Percentiles rank a stretch among this genome's conserved stretches.
These are phyloP conservation scores for Dipodomys merriami DNA, from an alignment of 2,113 vertebrate species.

Conservation along the genomic window DNA sequence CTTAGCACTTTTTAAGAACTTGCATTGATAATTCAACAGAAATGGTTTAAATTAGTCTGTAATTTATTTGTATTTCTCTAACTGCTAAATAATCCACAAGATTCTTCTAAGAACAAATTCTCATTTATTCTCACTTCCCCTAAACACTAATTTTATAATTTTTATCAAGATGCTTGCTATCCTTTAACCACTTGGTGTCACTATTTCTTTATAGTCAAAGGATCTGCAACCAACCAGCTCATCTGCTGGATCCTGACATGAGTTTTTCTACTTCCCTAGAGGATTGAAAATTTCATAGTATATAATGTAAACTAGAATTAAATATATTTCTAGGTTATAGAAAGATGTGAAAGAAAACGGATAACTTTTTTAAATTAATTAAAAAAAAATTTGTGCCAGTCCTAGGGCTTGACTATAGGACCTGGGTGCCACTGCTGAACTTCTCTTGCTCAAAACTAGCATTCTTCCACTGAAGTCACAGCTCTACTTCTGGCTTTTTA, in stretches of 20 bases:
- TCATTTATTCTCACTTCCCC: constrained; percentile 33
- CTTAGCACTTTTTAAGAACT: not conserved
- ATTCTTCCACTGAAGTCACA: too few relatives aligned
- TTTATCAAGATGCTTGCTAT: constrained; percentile 33
- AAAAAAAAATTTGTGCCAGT: too few relatives aligned
- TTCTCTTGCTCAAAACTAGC: too few relatives aligned
- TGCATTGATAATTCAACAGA: constrained; percentile 5
- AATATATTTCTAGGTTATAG: constrained; percentile 4
- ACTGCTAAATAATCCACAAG: not conserved
- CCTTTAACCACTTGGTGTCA: constrained; percentile 77
- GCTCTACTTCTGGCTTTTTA: too few relatives aligned
- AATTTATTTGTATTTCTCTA: constrained; percentile 48
- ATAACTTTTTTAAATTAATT: not conserved
- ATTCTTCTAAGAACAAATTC: not conserved
- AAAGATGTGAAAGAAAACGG: not conserved
- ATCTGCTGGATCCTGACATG: not conserved
- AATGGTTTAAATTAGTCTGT: constrained; percentile 17
- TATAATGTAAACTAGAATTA: constrained; percentile 36
- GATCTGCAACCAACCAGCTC: not conserved
- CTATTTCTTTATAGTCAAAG: constrained; percentile 70
- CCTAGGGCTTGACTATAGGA: too few relatives aligned
- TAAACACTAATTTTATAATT: constrained; percentile 26
- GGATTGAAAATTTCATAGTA: constrained; percentile 11
- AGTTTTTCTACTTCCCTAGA: constrained; percentile 17
- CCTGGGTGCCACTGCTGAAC: too few relatives aligned